These are phyloP conservation scores for Adineta ricciae DNA, from an alignment of 2,888 invertebrate species.

Conservation along the genomic window DNA sequence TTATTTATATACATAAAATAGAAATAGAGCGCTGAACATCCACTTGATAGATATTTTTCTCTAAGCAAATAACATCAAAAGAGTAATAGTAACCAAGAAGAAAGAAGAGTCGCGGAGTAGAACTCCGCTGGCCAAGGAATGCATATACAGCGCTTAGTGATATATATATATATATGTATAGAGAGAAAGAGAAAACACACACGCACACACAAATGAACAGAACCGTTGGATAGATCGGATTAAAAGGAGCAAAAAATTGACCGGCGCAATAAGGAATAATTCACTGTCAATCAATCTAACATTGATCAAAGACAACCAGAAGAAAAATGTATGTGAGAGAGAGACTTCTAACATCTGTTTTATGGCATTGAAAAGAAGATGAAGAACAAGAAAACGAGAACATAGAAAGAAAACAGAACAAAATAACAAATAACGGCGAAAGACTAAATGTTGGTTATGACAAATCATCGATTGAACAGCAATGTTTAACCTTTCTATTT, in stretches of 20 bases:
- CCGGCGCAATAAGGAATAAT: neutral
- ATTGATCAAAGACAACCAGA: neutral
- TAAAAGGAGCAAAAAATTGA: neutral
- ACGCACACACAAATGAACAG: neutral
- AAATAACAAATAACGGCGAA: constrained; percentile 5
- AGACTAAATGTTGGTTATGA: neutral
- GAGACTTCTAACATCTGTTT: neutral
- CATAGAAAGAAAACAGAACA: neutral
- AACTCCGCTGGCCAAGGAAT: neutral
- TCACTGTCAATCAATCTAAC: constrained; percentile 13
- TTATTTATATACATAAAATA: constrained; percentile 13
- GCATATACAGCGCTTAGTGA: neutral
- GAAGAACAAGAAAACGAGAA: neutral
- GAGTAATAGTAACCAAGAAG: neutral
- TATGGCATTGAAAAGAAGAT: neutral
- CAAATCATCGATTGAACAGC: neutral
- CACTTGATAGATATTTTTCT: neutral
- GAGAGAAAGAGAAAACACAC: neutral
- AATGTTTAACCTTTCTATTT: neutral
- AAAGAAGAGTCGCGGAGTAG: neutral
- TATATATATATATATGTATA: neutral
- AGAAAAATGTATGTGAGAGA: neutral
- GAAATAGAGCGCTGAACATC: neutral
- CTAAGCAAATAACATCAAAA: neutral
- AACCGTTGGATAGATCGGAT: constrained; percentile 15